A percentile compares a stretch with the other conserved stretches of the same genome.
These are phyloP conservation scores for Onychomys arenicola DNA, from an alignment of 2,797 vertebrate genomes.

Conservation along the genomic window DNA sequence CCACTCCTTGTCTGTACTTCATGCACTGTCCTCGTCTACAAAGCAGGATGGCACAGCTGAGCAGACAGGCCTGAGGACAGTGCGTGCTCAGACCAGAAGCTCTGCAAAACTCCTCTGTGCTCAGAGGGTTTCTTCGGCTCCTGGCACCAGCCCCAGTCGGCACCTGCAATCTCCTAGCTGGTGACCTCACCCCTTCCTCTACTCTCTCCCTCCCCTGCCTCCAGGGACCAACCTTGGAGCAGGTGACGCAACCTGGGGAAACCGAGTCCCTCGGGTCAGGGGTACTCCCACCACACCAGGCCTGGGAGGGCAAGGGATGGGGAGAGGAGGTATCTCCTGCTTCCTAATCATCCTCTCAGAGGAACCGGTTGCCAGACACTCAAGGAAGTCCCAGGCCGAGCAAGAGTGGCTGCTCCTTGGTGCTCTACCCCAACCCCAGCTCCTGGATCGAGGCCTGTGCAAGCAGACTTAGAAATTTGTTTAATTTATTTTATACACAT, in stretches of 20 bases:
- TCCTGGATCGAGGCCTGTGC: no score
- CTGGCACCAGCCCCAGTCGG: background rate
- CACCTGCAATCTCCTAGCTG: background rate
- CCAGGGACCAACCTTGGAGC: conserved; percentile 8
- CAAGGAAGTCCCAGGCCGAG: background rate
- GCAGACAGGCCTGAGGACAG: background rate
- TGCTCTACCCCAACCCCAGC: background rate
- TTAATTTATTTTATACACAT: background rate
- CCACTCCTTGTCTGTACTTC: background rate
- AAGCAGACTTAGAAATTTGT: background rate
- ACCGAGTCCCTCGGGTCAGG: background rate
- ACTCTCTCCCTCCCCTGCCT: background rate
- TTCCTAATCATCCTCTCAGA: conserved; percentile 13
- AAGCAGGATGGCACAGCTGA: no score
- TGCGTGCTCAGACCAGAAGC: background rate
- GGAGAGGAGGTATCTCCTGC: background rate
- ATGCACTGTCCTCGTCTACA: no score
- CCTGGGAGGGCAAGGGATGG: background rate
- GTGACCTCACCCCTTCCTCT: conserved; percentile 58
- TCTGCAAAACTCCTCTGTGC: background rate
- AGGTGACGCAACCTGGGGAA: conserved; percentile 71
- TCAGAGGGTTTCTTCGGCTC: background rate
- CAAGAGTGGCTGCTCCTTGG: background rate
- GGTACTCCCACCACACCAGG: background rate
- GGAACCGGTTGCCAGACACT: conserved; percentile 34